Base-by-base conservation (phyloP, 2,113 vertebrate genomes). In the Cephalopterus ornatus region DNA sequence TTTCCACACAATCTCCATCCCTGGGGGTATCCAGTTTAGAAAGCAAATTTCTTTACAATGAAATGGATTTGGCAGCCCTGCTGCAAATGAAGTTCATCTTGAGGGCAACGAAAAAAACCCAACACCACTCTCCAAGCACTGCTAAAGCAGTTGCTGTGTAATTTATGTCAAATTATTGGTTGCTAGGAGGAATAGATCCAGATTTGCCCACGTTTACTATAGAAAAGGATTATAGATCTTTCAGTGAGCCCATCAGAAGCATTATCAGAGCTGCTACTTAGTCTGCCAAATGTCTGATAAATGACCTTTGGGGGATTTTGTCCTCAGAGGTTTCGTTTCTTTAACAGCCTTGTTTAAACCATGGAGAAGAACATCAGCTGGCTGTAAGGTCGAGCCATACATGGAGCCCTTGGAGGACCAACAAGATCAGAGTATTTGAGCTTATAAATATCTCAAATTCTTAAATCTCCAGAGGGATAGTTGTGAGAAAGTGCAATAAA, bases 11-110 rank as follows among this genome's bases (percentile, higher is more conserved):
- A 90, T 93, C 95, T 85, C 81, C 91, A 9, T 82, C 94, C 95
- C 97, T 65, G 59, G 67, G 94, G 97, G 74, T 68, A 97, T 88
- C 71, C 75, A 90, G 82, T 76, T 95, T 80, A 95, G 95, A 98
- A 97, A 97, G 84, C 95, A 92, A 94, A 97, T 97, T 97, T 98
- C 96, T 97, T 97, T 97, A 97, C 89, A 92, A 88, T 97, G 95
- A 97, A 97, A 95, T 95, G 46, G 82, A 85, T 97, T 97, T 98
- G 97, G 97, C 97, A 98, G 85, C 41, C 37, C 61, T 21, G 49
- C 59, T 77, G 28, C 85, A 96, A 93, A 95, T 84, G 88, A 98
- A 98, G 98, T 98, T 98, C 97, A 97, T 93, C 83, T 95, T 96
- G 90, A 96, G 97, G 97, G 94, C 95, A 92, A 95, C 92, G 53